Conservation (phyloP, 2,888 invertebrate species). For the Microctonus hyperodae region DNA sequence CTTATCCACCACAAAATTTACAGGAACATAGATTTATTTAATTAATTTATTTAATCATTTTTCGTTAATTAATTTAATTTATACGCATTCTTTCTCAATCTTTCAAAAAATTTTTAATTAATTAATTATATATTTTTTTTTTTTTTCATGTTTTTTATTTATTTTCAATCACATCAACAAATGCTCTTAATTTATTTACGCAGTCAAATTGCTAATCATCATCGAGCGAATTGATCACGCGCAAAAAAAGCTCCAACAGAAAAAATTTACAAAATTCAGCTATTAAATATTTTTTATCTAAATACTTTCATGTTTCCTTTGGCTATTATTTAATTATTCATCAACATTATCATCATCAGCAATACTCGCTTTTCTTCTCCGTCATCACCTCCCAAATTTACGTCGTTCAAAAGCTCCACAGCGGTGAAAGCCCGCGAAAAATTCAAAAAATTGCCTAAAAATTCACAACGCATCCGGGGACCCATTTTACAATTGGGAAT, state of each 20-base stretch:
- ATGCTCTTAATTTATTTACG: conserved; percentile 17
- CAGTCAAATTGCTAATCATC: conserved; percentile 20
- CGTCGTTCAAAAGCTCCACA: conserved; percentile 7
- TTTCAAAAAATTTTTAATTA: not conserved
- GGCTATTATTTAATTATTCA: conserved; percentile 8
- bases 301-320: conserved; percentile 15
- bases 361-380: not conserved
- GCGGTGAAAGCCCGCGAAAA: conserved; percentile 15
- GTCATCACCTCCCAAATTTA: not conserved
- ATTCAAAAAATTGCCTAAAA: conserved; percentile 6
- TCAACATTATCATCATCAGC: conserved; percentile 15
- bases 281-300: conserved; percentile 24
- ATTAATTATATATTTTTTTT: not conserved
- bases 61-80: not conserved
- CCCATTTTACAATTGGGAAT: conserved; percentile 3
- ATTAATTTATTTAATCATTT: not conserved
- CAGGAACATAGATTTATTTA: conserved; percentile 10
- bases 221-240: conserved; percentile 16
- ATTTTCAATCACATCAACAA: conserved; percentile 22
- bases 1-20: conserved; percentile 17
- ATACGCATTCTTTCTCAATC: conserved; percentile 1
- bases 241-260: conserved; percentile 20
- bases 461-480: not conserved
- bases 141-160: conserved; percentile 6
- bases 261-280: conserved; percentile 28